phyloP scores from a whole-genome alignment of 1,140 invertebrate genomes.

The Zophobas atratus region DNA sequence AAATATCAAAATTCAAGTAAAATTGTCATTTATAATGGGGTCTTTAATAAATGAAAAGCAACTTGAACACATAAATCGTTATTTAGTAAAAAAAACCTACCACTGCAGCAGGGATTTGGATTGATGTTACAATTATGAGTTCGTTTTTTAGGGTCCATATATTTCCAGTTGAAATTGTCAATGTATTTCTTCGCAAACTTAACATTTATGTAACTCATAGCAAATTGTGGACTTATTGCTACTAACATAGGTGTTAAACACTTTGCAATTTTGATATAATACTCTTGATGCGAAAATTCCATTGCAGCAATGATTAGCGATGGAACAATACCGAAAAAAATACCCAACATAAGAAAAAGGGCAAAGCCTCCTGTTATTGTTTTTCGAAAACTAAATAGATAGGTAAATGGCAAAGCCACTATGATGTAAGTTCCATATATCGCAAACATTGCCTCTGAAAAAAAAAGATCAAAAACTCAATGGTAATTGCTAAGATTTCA shows the following conservation, averaged over 20 bases:
- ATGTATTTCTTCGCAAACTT: slow-evolving; percentile 58
- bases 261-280: slow-evolving; percentile 52
- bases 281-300: slow-evolving; percentile 51
- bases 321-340: slow-evolving; percentile 60
- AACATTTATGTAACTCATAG: slow-evolving; percentile 52
- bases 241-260: slow-evolving; percentile 53
- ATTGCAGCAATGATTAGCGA: slow-evolving; percentile 56
- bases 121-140: slow-evolving; percentile 46
- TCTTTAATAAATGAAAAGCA: no score
- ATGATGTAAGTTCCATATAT: slow-evolving; percentile 58
- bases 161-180: slow-evolving; percentile 59
- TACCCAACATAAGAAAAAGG: slow-evolving; percentile 57
- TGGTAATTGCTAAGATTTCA: background rate
- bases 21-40: no score
- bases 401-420: slow-evolving; percentile 60
- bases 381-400: slow-evolving; percentile 62
- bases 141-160: slow-evolving; percentile 44
- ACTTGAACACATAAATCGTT: no score
- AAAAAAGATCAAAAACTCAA: background rate
- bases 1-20: no score
- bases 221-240: slow-evolving; percentile 58
- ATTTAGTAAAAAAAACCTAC: background rate
- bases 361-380: slow-evolving; percentile 58
- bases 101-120: slow-evolving; percentile 56
- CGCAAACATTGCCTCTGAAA: slow-evolving; percentile 55